A percentile compares a stretch with the other conserved stretches of the same genome.
phyloP scores from a whole-genome alignment of 2,888 invertebrate genomes.

The Spodoptera littoralis region DNA sequence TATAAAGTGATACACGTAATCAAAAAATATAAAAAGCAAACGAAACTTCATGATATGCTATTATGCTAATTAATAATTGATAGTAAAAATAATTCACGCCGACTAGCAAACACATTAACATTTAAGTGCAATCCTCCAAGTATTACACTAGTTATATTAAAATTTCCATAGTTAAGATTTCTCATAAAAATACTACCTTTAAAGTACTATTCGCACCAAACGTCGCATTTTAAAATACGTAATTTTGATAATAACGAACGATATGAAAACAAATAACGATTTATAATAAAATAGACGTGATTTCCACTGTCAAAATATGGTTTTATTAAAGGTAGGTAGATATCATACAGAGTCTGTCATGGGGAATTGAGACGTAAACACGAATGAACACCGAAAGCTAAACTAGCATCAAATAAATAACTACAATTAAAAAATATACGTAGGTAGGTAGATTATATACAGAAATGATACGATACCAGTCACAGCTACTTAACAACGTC shows the following conservation, averaged over 20 bases:
- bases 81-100: slow-evolving; percentile 55
- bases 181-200: slow-evolving; percentile 14
- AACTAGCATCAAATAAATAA: slow-evolving; percentile 83
- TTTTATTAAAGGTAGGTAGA: slow-evolving; percentile 55
- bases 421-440: slow-evolving; percentile 75
- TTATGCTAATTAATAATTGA: slow-evolving; percentile 18
- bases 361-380: slow-evolving; percentile 73
- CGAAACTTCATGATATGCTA: slow-evolving; percentile 52
- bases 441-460: slow-evolving; percentile 74
- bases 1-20: slow-evolving; percentile 34
- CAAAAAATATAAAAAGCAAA: slow-evolving; percentile 50
- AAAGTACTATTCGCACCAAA: slow-evolving; percentile 42
- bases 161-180: slow-evolving; percentile 16
- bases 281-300: slow-evolving; percentile 47
- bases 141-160: slow-evolving; percentile 32
- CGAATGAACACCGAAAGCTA: slow-evolving; percentile 78
- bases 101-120: slow-evolving; percentile 69
- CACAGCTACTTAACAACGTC: slow-evolving; percentile 74
- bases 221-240: slow-evolving; percentile 33
- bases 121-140: slow-evolving; percentile 54
- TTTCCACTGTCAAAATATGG: slow-evolving; percentile 28
- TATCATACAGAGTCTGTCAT: slow-evolving; percentile 75
- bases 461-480: slow-evolving; percentile 72
- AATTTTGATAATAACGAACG: slow-evolving; percentile 59
- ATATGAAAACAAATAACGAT: slow-evolving; percentile 65